These are phyloP conservation scores for Aleiodes sp. DNA, from an alignment of 1,140 invertebrate genomes.

Conservation along the genomic window DNA sequence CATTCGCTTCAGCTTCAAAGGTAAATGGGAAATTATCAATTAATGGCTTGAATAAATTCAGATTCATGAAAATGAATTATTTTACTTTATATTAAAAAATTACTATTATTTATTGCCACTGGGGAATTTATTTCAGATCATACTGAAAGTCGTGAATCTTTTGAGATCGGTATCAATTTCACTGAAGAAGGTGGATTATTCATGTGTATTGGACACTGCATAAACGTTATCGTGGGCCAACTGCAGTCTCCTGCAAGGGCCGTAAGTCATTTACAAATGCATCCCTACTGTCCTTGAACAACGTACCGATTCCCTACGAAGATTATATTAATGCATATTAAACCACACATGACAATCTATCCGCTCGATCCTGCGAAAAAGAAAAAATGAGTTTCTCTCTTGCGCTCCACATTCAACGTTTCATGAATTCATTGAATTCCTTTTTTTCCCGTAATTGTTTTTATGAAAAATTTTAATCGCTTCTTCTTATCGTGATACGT, in stretches of 20 bases:
- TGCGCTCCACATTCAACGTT: background rate
- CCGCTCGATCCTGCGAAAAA: background rate
- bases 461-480: background rate
- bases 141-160: conserved; percentile 12
- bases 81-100: too few relatives aligned
- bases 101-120: too few relatives aligned
- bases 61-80: too few relatives aligned
- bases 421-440: conserved; percentile 4
- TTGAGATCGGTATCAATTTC: background rate
- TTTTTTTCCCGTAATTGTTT: background rate
- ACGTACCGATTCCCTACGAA: background rate
- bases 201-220: background rate
- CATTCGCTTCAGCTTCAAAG: too few relatives aligned
- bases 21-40: too few relatives aligned
- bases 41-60: too few relatives aligned
- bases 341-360: conserved; percentile 5
- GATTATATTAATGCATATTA: conserved; percentile 14
- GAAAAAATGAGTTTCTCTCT: too few relatives aligned
- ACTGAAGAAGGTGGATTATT: background rate
- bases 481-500: background rate
- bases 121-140: too few relatives aligned
- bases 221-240: background rate
- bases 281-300: background rate
- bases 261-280: conserved; percentile 11
- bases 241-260: background rate